These are phyloP conservation scores for Arge pagana DNA, from an alignment of 2,888 invertebrate species.

Conservation along the genomic window DNA sequence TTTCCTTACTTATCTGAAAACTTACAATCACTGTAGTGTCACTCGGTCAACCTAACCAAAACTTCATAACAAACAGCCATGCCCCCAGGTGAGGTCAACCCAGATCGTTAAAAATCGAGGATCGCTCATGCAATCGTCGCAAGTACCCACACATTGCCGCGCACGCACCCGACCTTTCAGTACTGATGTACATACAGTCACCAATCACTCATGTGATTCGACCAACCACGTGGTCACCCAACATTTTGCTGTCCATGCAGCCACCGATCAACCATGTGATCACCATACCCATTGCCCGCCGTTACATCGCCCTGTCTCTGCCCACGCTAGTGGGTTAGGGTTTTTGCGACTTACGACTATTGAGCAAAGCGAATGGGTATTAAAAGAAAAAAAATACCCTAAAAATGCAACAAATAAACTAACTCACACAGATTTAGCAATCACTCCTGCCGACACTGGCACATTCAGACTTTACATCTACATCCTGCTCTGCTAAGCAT, in stretches of 20 bases:
- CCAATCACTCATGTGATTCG: background rate
- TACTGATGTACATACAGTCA: background rate
- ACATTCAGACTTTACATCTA: background rate
- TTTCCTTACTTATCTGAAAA: too few relatives aligned
- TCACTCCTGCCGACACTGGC: background rate
- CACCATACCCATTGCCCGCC: background rate
- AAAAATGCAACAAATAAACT: too few relatives aligned
- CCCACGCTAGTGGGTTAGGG: background rate
- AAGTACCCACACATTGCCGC: background rate
- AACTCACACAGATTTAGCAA: background rate
- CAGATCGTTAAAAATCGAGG: too few relatives aligned
- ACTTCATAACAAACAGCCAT: background rate
- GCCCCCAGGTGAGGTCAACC: too few relatives aligned
- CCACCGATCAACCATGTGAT: background rate
- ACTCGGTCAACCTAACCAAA: background rate
- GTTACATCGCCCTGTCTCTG: slow-evolving; percentile 1
- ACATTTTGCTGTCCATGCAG: background rate
- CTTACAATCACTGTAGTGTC: background rate
- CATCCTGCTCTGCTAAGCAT: background rate
- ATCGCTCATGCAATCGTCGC: background rate
- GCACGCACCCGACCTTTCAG: background rate
- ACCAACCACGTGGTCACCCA: too few relatives aligned
- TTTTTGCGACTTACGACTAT: slow-evolving; percentile 4
- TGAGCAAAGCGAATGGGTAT: background rate
- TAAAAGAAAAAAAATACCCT: too few relatives aligned